Evolutionary conservation across 92 coral and sea anemone species (phyloP), one percentile per base, ranked within the genome.

Genomic region (Pocillopora grandis): DNA sequence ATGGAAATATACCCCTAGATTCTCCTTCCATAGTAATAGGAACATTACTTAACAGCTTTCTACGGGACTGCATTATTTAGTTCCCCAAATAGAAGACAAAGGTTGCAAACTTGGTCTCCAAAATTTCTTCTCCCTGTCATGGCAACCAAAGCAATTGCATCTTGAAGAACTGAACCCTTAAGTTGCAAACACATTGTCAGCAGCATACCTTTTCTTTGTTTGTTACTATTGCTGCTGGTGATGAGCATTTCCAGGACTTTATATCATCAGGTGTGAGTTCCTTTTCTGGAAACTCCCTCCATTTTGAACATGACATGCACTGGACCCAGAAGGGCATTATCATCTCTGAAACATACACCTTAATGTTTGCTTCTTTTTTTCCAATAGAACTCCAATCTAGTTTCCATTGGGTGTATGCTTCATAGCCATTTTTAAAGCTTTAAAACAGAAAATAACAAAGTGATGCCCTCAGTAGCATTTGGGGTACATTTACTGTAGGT

Each of bases 381-480:
- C 99, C 91, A 68, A 81, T 89, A 58, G 89, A 87, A 62, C 96
- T 96, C 99, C 99, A 97, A 12, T 95, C 91, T 66, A 84, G 84
- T 63, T 97, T 97, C 99, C 99, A 97, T 67, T 92, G 83, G 19
- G 93, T 98, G 85, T 88, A 97, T 3, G 91, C 90, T 35, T 75
- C 93, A 75, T 94, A 97, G 31, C 99, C 99, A n/a, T 85, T 97
- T 33, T 97, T 97, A 65, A 92, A 95, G 62, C 99, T 97, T 70
- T 9, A 17, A 58, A n/a, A n/a, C 10, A 33, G 52, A 42, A 27
- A 27, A 27, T 27, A 27, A 27, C 31, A 27, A 27, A 27, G 31
- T 27, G 31, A 27, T 27, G 31, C 31, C 31, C 31, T 27, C 31
- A 27, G 31, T 27, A 27, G 31, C 31, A 27, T 27, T 27, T 27